phyloP scores from a whole-genome alignment of 2,113 vertebrate species.

The human (Homo sapiens) region DNA sequence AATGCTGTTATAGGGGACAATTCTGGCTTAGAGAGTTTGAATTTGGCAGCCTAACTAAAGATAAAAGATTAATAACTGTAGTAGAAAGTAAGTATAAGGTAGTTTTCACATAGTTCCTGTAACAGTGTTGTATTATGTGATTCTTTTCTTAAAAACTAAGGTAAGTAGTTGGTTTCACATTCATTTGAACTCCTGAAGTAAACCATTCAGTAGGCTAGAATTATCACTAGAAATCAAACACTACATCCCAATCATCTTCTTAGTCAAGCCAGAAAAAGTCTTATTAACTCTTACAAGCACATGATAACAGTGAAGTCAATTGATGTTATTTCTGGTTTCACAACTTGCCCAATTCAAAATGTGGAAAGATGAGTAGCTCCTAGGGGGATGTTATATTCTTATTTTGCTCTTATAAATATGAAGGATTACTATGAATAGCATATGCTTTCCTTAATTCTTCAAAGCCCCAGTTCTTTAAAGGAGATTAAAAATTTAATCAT shows the following conservation, averaged over 20 bases:
- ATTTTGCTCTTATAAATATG: neutral
- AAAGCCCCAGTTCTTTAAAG: neutral
- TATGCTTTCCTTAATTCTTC: neutral
- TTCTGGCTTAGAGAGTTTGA: neutral
- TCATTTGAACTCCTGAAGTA: neutral
- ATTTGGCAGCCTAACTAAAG: slow-evolving; percentile 22
- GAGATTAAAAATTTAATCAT: neutral
- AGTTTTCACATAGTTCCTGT: neutral
- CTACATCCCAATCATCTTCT: neutral
- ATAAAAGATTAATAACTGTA: neutral
- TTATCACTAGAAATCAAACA: slow-evolving; percentile 18
- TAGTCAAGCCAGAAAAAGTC: neutral
- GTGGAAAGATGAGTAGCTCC: neutral
- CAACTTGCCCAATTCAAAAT: neutral
- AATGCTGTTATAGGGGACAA: slow-evolving; percentile 5
- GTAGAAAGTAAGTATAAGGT: neutral
- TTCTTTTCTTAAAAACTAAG: neutral
- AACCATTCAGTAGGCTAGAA: neutral
- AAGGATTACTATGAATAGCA: neutral
- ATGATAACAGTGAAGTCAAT: neutral
- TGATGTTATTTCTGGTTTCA: slow-evolving; percentile 3
- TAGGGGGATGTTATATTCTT: neutral
- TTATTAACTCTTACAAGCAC: neutral
- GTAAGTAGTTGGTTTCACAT: neutral
- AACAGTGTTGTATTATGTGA: neutral